Percentiles rank a stretch among this genome's conserved stretches.
phyloP scores from a whole-genome alignment of 23 tunicate genomes.

The Corella eumyota region DNA sequence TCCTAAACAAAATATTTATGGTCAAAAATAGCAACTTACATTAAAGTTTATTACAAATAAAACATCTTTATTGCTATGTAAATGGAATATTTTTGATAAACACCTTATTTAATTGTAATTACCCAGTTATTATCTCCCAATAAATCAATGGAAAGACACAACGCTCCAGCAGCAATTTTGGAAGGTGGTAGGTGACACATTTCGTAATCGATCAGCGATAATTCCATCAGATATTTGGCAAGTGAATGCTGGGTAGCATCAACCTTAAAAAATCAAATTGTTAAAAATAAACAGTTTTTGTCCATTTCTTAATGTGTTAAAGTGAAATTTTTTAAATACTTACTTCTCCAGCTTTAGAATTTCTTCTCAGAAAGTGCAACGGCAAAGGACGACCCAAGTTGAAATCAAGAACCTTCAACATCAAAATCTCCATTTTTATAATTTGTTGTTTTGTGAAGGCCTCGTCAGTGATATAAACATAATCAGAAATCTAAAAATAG shows the following conservation, averaged over 20 bases:
- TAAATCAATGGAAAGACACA: constrained; percentile 69
- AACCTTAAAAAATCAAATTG: constrained; percentile 25
- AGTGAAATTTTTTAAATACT: background rate
- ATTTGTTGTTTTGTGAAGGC: constrained; percentile 72
- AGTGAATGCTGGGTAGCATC: constrained; percentile 88
- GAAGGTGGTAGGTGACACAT: constrained; percentile 92
- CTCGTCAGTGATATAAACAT: constrained; percentile 87
- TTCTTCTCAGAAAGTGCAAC: constrained; percentile 86
- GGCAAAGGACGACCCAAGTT: constrained; percentile 69
- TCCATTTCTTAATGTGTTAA: background rate
- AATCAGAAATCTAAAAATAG: constrained; percentile 50
- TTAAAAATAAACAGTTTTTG: background rate
- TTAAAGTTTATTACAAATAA: too few relatives aligned
- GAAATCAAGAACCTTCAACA: constrained; percentile 72
- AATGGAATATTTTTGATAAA: too few relatives aligned
- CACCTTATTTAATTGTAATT: background rate
- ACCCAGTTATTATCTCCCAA: constrained; percentile 74
- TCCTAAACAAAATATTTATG: constrained; percentile 14
- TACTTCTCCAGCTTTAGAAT: constrained; percentile 91
- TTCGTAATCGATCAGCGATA: constrained; percentile 82
- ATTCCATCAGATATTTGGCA: constrained; percentile 91
- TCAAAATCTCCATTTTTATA: constrained; percentile 59
- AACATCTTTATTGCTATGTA: too few relatives aligned
- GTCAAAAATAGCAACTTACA: background rate
- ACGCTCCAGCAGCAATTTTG: constrained; percentile 85